Percentiles rank a stretch among this genome's conserved stretches.
Evolutionary conservation across 2,888 invertebrate species (phyloP).

Genomic region (Latrodectus elegans): DNA sequence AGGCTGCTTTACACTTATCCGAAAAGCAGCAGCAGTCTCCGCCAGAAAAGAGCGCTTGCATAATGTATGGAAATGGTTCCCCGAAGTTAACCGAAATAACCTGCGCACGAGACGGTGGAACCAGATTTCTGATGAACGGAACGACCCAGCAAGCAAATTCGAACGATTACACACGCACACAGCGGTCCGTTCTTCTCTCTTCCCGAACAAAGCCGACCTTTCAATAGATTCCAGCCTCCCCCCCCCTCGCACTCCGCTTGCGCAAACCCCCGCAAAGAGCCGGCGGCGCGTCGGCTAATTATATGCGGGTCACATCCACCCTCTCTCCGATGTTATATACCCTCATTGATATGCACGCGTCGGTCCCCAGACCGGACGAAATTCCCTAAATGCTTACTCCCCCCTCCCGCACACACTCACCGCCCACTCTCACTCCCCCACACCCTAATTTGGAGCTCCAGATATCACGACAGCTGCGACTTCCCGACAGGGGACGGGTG

Average conservation of each 20-base stretch:
- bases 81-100: constrained; percentile 18
- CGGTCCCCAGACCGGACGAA: constrained; percentile 42
- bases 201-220: constrained; percentile 62
- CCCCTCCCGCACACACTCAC: not conserved
- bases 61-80: constrained; percentile 31
- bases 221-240: constrained; percentile 24
- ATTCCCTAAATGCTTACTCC: constrained; percentile 47
- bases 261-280: constrained; percentile 33
- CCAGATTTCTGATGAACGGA: not conserved
- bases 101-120: not conserved
- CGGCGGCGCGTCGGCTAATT: constrained; percentile 32
- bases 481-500: not conserved
- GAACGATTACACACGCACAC: constrained; percentile 8
- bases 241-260: constrained; percentile 7
- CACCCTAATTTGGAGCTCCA: constrained; percentile 30
- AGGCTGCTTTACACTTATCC: not conserved
- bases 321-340: constrained; percentile 28
- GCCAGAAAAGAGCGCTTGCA: constrained; percentile 9
- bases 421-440: not conserved
- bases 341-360: constrained; percentile 61
- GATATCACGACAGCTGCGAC: constrained; percentile 48
- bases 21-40: not conserved
- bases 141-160: not conserved
- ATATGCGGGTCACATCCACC: constrained; percentile 57
- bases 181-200: constrained; percentile 17